Evolutionary conservation across 1,140 invertebrate genomes (phyloP).

Genomic region (Leptinotarsa undecemlineata): DNA sequence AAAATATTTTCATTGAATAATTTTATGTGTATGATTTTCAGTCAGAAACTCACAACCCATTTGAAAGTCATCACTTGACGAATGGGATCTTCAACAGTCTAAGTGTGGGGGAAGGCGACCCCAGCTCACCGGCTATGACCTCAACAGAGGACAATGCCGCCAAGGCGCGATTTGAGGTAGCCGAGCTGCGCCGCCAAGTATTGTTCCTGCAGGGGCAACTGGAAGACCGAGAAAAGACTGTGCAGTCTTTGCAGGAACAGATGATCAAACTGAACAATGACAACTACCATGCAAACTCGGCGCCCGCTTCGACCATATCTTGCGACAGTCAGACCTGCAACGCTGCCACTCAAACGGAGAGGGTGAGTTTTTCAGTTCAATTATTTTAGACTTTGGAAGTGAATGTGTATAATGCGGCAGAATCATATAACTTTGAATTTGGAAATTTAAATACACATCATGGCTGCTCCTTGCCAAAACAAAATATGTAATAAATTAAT

Average conservation of each 20-base stretch:
- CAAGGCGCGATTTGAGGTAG: constrained; percentile 65
- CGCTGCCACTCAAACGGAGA: constrained; percentile 75
- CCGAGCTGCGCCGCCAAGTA: constrained; percentile 78
- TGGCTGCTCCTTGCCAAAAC: too few relatives aligned
- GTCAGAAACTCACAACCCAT: constrained; percentile 84
- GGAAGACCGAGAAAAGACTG: constrained; percentile 72
- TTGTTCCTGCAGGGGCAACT: constrained; percentile 76
- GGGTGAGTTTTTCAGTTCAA: constrained; percentile 56
- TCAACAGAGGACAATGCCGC: constrained; percentile 56
- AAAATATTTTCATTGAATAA: not conserved
- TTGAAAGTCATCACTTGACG: constrained; percentile 73
- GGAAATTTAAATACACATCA: too few relatives aligned
- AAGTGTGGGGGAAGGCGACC: constrained; percentile 47
- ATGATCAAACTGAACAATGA: constrained; percentile 57
- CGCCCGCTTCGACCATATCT: constrained; percentile 49
- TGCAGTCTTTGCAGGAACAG: constrained; percentile 68
- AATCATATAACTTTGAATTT: too few relatives aligned
- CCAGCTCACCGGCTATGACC: constrained; percentile 18
- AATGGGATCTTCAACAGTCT: constrained; percentile 75
- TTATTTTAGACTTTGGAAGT: not conserved
- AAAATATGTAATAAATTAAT: too few relatives aligned
- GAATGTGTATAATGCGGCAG: too few relatives aligned
- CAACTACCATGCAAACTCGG: constrained; percentile 49
- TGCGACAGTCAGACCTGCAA: constrained; percentile 59
- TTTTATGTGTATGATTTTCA: constrained; percentile 28